Conservation (phyloP, 1,140 invertebrate genomes). For the Heliconius hewitsoni region DNA sequence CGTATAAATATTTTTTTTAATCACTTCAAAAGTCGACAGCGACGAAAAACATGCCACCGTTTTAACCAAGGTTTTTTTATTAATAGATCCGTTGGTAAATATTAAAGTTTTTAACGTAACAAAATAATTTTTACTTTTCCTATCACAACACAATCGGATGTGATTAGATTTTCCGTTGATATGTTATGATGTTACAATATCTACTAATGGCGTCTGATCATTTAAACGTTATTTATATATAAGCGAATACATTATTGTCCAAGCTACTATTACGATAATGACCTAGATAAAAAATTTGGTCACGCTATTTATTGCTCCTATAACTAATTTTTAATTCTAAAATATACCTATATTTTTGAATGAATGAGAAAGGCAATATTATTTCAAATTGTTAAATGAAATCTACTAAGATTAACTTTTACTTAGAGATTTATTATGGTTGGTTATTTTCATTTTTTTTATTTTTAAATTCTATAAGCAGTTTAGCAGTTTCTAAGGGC, state of each 20-base stretch:
- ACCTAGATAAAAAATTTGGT: constrained; percentile 27
- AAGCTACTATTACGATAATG: constrained; percentile 31
- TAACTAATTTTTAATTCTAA: background rate
- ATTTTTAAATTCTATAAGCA: background rate
- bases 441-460: background rate
- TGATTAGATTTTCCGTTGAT: constrained; percentile 22
- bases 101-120: constrained; percentile 8
- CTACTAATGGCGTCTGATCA: constrained; percentile 16
- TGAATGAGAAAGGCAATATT: constrained; percentile 1
- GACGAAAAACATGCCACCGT: background rate
- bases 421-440: background rate
- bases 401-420: background rate
- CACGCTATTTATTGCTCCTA: constrained; percentile 19
- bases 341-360: background rate
- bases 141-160: constrained; percentile 29
- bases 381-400: background rate
- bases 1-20: constrained; percentile 2
- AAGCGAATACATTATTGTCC: constrained; percentile 28
- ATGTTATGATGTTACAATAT: constrained; percentile 26
- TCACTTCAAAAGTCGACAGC: background rate
- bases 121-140: constrained; percentile 22
- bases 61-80: background rate
- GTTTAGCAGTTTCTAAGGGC: background rate
- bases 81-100: background rate
- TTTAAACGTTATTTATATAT: background rate